These are phyloP conservation scores for Rhynchopsitta pachyrhyncha DNA, from an alignment of 2,113 vertebrate species.

Conservation along the genomic window DNA sequence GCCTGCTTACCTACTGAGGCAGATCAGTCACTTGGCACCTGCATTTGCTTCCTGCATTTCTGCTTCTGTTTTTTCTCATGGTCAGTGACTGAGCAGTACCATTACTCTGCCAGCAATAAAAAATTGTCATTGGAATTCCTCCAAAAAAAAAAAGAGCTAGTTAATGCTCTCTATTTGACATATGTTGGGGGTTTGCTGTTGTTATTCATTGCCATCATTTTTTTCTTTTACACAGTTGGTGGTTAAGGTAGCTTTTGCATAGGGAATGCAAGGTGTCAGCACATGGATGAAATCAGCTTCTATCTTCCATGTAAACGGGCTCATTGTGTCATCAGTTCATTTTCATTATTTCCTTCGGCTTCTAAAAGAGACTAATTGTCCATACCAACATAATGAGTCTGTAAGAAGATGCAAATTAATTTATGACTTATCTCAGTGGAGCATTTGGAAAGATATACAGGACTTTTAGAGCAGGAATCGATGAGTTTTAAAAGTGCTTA, in stretches of 20 bases:
- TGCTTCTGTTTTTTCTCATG: slow-evolving; percentile 14
- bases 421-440: not conserved
- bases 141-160: not conserved
- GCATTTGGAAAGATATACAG: not conserved
- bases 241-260: not conserved
- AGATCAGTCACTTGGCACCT: slow-evolving; percentile 36
- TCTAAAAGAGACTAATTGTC: not conserved
- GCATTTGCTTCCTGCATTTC: slow-evolving; percentile 21
- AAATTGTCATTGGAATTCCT: not conserved
- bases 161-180: not conserved
- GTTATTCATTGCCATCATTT: not conserved
- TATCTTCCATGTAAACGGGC: not conserved
- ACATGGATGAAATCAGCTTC: not conserved
- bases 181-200: not conserved
- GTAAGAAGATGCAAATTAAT: not conserved
- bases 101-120: not conserved
- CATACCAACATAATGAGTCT: not conserved
- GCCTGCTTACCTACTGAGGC: not conserved
- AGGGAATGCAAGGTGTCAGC: not conserved
- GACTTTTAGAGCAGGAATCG: not conserved
- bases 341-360: not conserved
- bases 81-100: not conserved
- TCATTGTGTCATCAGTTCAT: not conserved
- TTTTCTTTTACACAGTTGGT: not conserved
- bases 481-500: not conserved